Evolutionary conservation across 2,888 invertebrate genomes (phyloP).

Genomic region (Antheraea yamamai): DNA sequence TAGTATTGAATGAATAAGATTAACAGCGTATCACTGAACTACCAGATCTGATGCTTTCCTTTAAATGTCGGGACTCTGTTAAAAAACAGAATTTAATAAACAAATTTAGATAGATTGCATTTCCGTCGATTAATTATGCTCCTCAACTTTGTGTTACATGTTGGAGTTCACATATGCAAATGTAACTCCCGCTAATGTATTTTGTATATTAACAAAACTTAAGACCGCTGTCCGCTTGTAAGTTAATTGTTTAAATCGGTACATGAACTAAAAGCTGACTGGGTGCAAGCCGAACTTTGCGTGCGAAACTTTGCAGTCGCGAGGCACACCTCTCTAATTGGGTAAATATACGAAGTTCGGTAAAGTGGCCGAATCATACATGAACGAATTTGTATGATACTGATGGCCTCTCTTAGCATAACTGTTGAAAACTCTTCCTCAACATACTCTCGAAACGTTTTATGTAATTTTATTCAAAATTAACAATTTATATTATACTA

Average conservation of each 20-base stretch:
- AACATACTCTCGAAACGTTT: neutral
- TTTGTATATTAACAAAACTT: neutral
- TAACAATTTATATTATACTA: too few species aligned
- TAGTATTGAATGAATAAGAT: too few species aligned
- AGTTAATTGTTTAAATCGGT: slow-evolving; percentile 30
- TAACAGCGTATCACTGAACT: too few species aligned
- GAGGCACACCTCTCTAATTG: slow-evolving; percentile 71
- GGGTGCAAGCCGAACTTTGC: slow-evolving; percentile 58
- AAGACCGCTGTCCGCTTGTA: slow-evolving; percentile 25
- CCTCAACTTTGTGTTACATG: too few species aligned
- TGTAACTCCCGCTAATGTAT: too few species aligned
- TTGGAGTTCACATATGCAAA: too few species aligned
- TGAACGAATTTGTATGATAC: slow-evolving; percentile 31
- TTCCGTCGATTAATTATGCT: neutral
- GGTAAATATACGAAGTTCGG: slow-evolving; percentile 61
- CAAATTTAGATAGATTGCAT: too few species aligned
- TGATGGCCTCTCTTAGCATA: neutral
- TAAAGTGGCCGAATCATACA: slow-evolving; percentile 48
- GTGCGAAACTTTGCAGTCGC: slow-evolving; percentile 57
- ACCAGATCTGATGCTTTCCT: too few species aligned
- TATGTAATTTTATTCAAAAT: neutral
- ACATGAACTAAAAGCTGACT: slow-evolving; percentile 55
- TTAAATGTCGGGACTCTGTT: too few species aligned
- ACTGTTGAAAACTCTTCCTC: neutral
- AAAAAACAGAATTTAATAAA: too few species aligned